Base-by-base conservation (phyloP, 2,888 invertebrate species). In the Hyposoter didymator region DNA sequence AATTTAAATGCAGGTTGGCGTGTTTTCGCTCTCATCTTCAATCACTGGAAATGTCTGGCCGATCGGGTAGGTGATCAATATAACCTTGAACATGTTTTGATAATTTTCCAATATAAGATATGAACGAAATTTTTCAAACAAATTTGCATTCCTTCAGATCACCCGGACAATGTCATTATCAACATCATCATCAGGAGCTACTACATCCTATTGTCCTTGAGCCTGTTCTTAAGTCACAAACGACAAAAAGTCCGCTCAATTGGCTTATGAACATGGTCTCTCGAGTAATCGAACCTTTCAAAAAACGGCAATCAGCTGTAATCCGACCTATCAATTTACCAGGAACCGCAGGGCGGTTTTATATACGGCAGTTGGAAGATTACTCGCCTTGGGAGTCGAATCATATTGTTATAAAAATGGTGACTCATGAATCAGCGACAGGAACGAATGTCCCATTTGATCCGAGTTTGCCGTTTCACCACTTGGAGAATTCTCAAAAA, bases 271-370 rank as follows among this genome's bases (percentile, higher is more conserved):
- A 90, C 1, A 47, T 88, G 49, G 1, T 91, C 0, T 70, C 19
- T 0, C 78, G 86, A 0, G 62, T 87, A 1, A 43, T 90, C 14
- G 82, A 88, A 4, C 87, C 89, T 0, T 22, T 85, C 3, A 86
- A 87, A 17, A 47, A 87, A 35, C 84, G 78, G 7, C 43, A 83
- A 6, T 70, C 85, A 67, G 52, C 79, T 14, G 78, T 91, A 12
- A 89, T 92, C 6, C 91, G 92, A 0, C 92, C 92, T 0, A 86
- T 92, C 0, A 67, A 89, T 2, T 80, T 92, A 3, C 91, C 92
- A 0, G 90, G 92, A 0, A 39, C 90, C 1, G 88, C 87, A 0
- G 89, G 89, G 4, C 88, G 90, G n/a, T 89, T 92, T 0, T 92
- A 88, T 64, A 87, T 92, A 28, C 87, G 90, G 6, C 88, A 90